Evolutionary conservation across 2,888 invertebrate species (phyloP).

Genomic region (Nymphalis polychloros): DNA sequence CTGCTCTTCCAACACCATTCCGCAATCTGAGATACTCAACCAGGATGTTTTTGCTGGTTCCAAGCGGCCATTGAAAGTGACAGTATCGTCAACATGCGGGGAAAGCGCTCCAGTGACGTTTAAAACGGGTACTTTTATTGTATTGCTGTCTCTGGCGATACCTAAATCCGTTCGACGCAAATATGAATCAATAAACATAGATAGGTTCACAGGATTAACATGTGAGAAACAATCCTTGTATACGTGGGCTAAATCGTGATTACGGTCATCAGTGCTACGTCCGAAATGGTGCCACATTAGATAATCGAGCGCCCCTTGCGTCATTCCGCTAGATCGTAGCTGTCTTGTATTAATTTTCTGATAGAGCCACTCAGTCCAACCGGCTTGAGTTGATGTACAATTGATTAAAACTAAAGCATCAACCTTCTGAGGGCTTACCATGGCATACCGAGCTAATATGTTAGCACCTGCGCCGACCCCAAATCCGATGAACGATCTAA

Average conservation of each 20-base stretch:
- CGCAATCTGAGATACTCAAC: constrained; percentile 99
- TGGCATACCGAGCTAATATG: constrained; percentile 94
- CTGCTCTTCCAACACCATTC: constrained; percentile 99
- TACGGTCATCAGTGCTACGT: constrained; percentile 91
- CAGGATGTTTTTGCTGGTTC: constrained; percentile 98
- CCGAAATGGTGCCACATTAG: constrained; percentile 99
- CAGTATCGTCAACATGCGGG: constrained; percentile 98
- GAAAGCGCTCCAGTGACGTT: constrained; percentile 97
- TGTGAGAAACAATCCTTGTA: constrained; percentile 97
- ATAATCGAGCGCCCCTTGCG: constrained; percentile 96
- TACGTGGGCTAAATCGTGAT: constrained; percentile 95
- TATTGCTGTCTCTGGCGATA: constrained; percentile 84
- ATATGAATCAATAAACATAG: constrained; percentile 96
- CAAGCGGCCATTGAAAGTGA: constrained; percentile 96
- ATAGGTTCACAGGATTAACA: constrained; percentile 96
- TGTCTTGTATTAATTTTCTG: constrained; percentile 97
- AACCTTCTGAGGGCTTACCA: constrained; percentile 92
- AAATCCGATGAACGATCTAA: constrained; percentile 96
- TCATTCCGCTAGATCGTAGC: constrained; percentile 94
- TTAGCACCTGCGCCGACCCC: constrained; percentile 99
- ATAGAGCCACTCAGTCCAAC: constrained; percentile 99
- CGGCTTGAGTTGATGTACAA: constrained; percentile 95
- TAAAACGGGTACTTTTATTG: constrained; percentile 92
- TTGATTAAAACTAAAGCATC: constrained; percentile 96
- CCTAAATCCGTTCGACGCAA: constrained; percentile 94